Base-by-base conservation (phyloP, 2,797 vertebrate genomes). In the Erethizon dorsatum region DNA sequence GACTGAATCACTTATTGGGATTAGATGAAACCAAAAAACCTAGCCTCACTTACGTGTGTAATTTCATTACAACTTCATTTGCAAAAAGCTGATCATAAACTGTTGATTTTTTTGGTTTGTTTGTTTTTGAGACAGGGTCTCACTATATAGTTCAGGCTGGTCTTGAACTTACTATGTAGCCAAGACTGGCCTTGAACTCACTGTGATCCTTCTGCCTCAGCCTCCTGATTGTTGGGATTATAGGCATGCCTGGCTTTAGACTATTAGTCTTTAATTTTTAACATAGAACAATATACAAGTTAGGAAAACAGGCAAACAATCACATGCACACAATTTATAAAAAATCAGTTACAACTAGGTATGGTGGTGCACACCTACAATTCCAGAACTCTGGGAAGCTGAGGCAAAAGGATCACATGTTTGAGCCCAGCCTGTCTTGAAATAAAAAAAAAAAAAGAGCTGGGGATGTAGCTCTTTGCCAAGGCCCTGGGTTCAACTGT, bases 41-140 rank as follows among this genome's bases (percentile, higher is more conserved):
- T 77, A 50, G 90, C 6, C n/a, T 93, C 15, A 52, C 12, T 31
- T n/a, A 31, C 67, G 33, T 41, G 31, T 52, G 8, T 47, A 79
- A 88, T 88, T 82, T 85, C 28, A 86, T n/a, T 67, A 84, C 2
- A 50, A 82, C 20, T 80, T 89, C 41, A 89, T 50, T 18, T 87
- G 77, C 20, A 71, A 31, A 28, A 65, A 56, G 15, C 20, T 71
- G 28, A 61, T n/a, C 78, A 91, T 57, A 93, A 31, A 85, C 14
- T 78, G 37, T 54, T 47, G 24, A 73, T 50, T 73, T 24, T 73
- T 45, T 73, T 71, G 8, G 5, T 78, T 52, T 47, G 8, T 52
- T 69, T 69, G 17, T 56, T 37, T 50, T 52, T 31, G 50, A 78
- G 47, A 28, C 47, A 33, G 15, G 47, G 47, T 52, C 75, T 78